Evolutionary conservation across 2,113 vertebrate genomes (phyloP).

Genomic region (Passer montanus): DNA sequence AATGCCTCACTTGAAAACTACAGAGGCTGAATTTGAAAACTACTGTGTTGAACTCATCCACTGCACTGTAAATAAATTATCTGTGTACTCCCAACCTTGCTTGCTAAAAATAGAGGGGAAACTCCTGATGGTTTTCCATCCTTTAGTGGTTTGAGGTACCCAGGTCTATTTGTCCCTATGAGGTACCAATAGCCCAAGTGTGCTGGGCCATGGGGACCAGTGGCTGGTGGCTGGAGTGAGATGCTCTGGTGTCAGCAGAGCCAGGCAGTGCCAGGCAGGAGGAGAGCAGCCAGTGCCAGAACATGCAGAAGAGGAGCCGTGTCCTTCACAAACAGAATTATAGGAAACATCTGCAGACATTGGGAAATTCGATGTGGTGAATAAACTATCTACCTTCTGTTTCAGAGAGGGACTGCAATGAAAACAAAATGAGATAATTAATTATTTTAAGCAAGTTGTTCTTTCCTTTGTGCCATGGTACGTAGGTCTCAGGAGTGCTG

Average conservation of each 20-base stretch:
- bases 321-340: not conserved
- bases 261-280: not conserved
- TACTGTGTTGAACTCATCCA: not conserved
- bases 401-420: not conserved
- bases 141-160: not conserved
- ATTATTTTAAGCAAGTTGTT: not conserved
- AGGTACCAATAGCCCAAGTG: not conserved
- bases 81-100: not conserved
- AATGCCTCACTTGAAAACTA: not conserved
- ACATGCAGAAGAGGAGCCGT: not conserved
- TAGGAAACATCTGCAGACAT: constrained; percentile 14
- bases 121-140: not conserved
- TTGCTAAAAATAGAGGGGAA: not conserved
- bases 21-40: not conserved
- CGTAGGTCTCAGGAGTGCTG: not conserved
- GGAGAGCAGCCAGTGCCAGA: not conserved
- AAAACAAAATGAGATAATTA: not conserved
- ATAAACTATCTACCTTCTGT: not conserved
- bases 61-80: not conserved
- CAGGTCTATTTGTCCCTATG: too few species aligned
- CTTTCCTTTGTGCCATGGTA: not conserved
- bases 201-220: too few species aligned
- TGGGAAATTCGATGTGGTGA: not conserved
- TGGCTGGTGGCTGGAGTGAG: not conserved
- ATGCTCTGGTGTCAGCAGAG: not conserved